phyloP scores from a whole-genome alignment of 2,888 invertebrate species.

The Amphipyra berbera region DNA sequence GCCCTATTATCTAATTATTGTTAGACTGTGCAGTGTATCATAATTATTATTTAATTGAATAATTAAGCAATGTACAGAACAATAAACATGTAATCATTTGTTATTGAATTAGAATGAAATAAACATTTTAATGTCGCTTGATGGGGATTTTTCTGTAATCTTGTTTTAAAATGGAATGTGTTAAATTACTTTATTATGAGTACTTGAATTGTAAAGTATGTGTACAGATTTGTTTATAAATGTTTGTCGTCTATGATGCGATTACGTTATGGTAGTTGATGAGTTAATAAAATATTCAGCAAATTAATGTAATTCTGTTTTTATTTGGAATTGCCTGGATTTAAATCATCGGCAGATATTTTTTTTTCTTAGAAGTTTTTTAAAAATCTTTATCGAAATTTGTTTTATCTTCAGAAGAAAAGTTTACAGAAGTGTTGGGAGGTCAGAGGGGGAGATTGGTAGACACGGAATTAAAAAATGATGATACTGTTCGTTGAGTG shows the following conservation, averaged over 20 bases:
- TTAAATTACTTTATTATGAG: constrained; percentile 24
- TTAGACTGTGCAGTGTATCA: constrained; percentile 28
- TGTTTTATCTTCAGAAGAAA: too few species aligned
- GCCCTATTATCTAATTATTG: constrained; percentile 1
- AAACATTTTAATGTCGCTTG: constrained; percentile 11
- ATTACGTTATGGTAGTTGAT: constrained; percentile 47
- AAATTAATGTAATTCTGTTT: constrained; percentile 14
- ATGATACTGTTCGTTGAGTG: too few species aligned
- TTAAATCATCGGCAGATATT: not conserved
- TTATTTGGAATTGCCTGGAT: not conserved
- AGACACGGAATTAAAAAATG: too few species aligned
- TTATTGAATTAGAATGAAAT: constrained; percentile 13
- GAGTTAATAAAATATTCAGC: constrained; percentile 57
- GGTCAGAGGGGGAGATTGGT: too few species aligned
- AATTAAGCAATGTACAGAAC: not conserved
- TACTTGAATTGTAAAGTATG: constrained; percentile 6
- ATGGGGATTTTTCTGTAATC: constrained; percentile 5
- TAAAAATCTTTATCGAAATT: too few species aligned
- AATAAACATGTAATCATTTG: constrained; percentile 9
- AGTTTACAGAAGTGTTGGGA: too few species aligned
- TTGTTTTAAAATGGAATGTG: constrained; percentile 17
- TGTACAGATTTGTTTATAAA: constrained; percentile 40
- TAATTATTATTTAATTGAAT: not conserved
- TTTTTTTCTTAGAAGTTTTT: too few species aligned
- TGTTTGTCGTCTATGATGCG: constrained; percentile 31